phyloP scores from a whole-genome alignment of 2,113 vertebrate genomes.

The Beaufortia kweichowensis region DNA sequence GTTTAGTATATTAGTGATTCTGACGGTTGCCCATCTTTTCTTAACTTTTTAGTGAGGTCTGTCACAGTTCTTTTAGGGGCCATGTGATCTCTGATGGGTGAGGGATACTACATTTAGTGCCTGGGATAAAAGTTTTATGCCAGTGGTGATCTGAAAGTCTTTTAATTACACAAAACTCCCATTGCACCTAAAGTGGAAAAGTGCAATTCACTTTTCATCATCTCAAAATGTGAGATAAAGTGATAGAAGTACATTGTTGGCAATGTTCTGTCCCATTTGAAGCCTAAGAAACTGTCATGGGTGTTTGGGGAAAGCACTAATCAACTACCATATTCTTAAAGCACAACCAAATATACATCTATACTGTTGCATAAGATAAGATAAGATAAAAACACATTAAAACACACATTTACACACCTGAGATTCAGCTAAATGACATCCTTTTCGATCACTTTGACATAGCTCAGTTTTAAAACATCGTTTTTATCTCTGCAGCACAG shows the following conservation, averaged over 20 bases:
- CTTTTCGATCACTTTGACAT: too few relatives aligned
- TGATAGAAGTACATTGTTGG: constrained; percentile 5
- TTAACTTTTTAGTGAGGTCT: too few relatives aligned
- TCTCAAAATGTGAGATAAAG: constrained; percentile 26
- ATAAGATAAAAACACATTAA: too few relatives aligned
- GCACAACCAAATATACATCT: neutral
- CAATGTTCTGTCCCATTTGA: neutral
- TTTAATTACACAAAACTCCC: constrained; percentile 63
- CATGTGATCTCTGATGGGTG: constrained; percentile 57
- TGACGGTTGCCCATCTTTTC: too few relatives aligned
- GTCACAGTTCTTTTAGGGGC: constrained; percentile 51
- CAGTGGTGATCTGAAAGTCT: constrained; percentile 56
- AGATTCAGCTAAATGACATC: too few relatives aligned
- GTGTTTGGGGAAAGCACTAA: neutral
- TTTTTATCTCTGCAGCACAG: neutral
- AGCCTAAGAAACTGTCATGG: neutral
- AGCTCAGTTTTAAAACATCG: neutral
- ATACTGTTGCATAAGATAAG: too few relatives aligned
- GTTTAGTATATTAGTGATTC: constrained; percentile 1
- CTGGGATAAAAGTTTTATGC: constrained; percentile 68
- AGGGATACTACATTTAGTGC: constrained; percentile 64
- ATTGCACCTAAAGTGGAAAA: constrained; percentile 42
- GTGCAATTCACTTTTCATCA: constrained; percentile 36
- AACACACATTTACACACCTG: too few relatives aligned
- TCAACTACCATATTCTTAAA: neutral